Evolutionary conservation across 2,797 vertebrate species (phyloP).

Genomic region (Alfaro cultratus): DNA sequence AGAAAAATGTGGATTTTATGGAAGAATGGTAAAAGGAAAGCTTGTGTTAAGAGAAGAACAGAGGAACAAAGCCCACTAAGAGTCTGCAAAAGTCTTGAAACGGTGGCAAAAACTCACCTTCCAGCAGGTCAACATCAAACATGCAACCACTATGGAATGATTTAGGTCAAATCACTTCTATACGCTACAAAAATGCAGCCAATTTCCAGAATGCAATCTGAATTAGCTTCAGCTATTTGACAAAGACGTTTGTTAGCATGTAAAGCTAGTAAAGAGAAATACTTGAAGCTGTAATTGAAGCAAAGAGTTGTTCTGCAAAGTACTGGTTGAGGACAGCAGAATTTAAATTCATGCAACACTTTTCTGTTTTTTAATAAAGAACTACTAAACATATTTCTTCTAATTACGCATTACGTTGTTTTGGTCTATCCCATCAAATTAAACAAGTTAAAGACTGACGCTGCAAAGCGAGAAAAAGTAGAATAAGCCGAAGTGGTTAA

Average conservation of each 20-base stretch:
- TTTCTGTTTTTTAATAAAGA: background rate
- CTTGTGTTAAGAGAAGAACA: background rate
- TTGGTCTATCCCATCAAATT: background rate
- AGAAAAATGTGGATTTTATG: background rate
- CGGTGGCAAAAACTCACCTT: background rate
- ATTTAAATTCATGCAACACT: background rate
- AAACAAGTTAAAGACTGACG: background rate
- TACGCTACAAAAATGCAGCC: background rate
- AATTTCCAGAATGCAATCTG: background rate
- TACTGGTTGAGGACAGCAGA: background rate
- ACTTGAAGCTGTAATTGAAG: background rate
- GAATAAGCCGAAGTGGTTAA: background rate
- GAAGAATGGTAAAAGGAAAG: background rate
- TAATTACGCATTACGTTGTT: background rate
- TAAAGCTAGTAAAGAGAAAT: background rate
- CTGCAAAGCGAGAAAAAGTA: background rate
- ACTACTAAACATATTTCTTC: background rate
- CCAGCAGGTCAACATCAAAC: background rate
- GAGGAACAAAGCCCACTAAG: background rate
- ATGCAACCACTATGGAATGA: background rate
- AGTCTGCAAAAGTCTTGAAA: background rate
- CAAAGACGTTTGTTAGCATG: background rate
- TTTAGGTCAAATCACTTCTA: background rate
- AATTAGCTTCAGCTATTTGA: background rate
- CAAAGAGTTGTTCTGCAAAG: background rate